phyloP scores from a whole-genome alignment of 2,888 invertebrate genomes.

The Phlogophora meticulosa region DNA sequence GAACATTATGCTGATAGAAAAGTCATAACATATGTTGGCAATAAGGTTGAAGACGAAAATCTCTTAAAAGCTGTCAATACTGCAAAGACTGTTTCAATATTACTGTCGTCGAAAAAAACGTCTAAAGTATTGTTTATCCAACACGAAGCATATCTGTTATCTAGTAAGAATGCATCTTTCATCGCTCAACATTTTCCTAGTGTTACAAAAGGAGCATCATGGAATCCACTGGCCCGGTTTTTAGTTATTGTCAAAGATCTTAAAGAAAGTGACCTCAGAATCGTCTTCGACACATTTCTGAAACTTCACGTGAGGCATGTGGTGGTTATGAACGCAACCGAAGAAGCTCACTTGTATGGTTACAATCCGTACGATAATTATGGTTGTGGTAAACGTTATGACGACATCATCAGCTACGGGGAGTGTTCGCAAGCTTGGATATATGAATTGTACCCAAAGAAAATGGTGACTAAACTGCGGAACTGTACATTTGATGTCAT shows the following conservation, averaged over 20 bases:
- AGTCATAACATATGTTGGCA: slow-evolving; percentile 42
- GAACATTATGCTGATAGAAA: slow-evolving; percentile 50
- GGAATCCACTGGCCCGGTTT: slow-evolving; percentile 75
- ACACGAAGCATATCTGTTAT: slow-evolving; percentile 70
- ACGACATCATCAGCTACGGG: slow-evolving; percentile 72
- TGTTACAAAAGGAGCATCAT: slow-evolving; percentile 66
- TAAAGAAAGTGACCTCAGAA: slow-evolving; percentile 47
- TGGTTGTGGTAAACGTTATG: slow-evolving; percentile 77
- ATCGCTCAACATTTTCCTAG: slow-evolving; percentile 57
- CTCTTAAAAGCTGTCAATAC: slow-evolving; percentile 45
- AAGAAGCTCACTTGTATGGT: slow-evolving; percentile 72
- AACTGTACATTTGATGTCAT: slow-evolving; percentile 75
- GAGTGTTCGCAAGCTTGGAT: slow-evolving; percentile 66
- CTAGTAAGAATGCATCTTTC: slow-evolving; percentile 44
- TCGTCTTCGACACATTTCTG: slow-evolving; percentile 74
- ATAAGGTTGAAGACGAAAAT: slow-evolving; percentile 32
- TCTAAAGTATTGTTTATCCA: slow-evolving; percentile 11
- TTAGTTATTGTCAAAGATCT: slow-evolving; percentile 70
- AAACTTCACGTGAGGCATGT: slow-evolving; percentile 68
- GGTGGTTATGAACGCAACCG: slow-evolving; percentile 70
- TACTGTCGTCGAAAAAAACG: slow-evolving; percentile 17
- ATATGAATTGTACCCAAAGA: slow-evolving; percentile 68
- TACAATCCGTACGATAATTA: slow-evolving; percentile 81
- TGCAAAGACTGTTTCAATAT: slow-evolving; percentile 22
- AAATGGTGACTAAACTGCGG: slow-evolving; percentile 69